phyloP scores from a whole-genome alignment of 2,888 invertebrate species.

The Ellobium chinense region DNA sequence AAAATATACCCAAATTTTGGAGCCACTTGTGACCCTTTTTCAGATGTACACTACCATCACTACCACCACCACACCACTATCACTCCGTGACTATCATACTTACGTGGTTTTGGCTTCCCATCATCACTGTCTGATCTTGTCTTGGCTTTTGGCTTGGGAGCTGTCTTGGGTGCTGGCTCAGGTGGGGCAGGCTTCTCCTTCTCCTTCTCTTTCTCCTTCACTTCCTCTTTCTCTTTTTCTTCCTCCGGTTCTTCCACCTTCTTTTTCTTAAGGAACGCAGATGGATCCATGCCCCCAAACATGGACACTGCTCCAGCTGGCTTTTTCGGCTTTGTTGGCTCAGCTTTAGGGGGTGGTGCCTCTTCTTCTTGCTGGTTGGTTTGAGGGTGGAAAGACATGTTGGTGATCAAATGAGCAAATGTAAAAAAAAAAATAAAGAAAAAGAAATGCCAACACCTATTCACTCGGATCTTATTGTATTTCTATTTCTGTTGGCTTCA shows the following conservation, averaged over 20 bases:
- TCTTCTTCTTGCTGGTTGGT: constrained; percentile 19
- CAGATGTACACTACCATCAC: too few relatives aligned
- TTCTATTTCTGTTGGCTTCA: too few relatives aligned
- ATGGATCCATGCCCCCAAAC: constrained; percentile 72
- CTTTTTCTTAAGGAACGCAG: constrained; percentile 57
- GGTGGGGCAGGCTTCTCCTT: constrained; percentile 9
- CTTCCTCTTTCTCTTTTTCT: constrained; percentile 24
- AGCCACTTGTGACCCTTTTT: neutral
- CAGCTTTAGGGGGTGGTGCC: neutral
- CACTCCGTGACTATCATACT: neutral
- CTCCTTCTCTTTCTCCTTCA: neutral
- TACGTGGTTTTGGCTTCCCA: constrained; percentile 33
- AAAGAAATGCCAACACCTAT: too few relatives aligned
- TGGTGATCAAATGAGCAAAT: too few relatives aligned
- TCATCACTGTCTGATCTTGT: neutral
- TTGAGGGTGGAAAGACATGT: too few relatives aligned
- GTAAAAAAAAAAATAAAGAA: too few relatives aligned
- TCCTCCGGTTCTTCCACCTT: constrained; percentile 26
- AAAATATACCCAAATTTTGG: too few relatives aligned
- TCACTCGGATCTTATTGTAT: too few relatives aligned
- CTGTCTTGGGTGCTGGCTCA: neutral
- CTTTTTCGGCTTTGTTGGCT: constrained; percentile 57
- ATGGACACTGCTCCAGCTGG: constrained; percentile 76
- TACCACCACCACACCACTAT: too few relatives aligned
- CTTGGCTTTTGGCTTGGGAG: neutral